Base-by-base conservation (phyloP, 2,888 invertebrate species). In the Plagodis pulveraria region DNA sequence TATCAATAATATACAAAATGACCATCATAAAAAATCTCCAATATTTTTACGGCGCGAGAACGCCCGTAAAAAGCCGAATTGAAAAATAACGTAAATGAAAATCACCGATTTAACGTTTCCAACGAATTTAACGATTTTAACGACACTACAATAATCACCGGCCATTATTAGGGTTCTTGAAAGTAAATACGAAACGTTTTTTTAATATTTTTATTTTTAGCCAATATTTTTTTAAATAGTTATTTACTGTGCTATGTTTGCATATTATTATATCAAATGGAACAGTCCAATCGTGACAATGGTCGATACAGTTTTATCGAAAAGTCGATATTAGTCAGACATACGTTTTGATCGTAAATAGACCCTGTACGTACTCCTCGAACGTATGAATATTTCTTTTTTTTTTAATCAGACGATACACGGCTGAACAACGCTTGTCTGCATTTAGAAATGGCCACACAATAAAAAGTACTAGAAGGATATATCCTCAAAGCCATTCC, bases 131-230 rank as follows among this genome's bases (percentile, higher is more conserved):
- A 43, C 6, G 44, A 53, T 58, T 58, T 58, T 58, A 58, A 59
- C 54, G 54, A 35, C 54, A 51, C 59, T 59, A 47, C 50, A 50
- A 55, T 59, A 55, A 59, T 59, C 50, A 54, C 41, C 53, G 9
- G 54, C 42, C 33, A 50, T 38, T 55, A 36, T 50, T 45, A 45
- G 58, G 41, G 58, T 41, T 48, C 43, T 45, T 22, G 32, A 7
- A 6, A 47, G 11, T 12, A 33, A 45, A 50, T 41, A 40, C 22
- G 35, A n/a, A 56, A 36, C 47, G 10, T 10, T 42, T 42, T 12
- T 12, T 42, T n/a, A n/a, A 8, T 38, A 4, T 38, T 38, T 38
- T 38, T 38, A 8, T 38, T 38, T n/a, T n/a, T n/a, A n/a, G n/a
- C n/a, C n/a, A n/a, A n/a, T n/a, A n/a, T n/a, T n/a, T n/a, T n/a